Conservation (phyloP, 2,113 vertebrate genomes). For the Calidris pygmaea region DNA sequence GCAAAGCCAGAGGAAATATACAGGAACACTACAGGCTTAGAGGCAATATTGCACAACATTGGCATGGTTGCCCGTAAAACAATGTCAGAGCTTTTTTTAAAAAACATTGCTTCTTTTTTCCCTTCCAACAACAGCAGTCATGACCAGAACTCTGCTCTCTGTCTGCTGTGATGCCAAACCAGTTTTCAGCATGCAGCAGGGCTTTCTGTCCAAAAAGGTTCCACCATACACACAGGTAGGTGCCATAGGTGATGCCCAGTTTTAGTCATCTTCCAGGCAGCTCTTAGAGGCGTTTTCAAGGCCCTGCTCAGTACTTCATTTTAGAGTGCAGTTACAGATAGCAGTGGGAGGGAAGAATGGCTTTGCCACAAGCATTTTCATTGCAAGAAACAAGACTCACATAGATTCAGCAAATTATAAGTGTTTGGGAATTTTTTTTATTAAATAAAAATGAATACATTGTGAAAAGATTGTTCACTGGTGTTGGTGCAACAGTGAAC, state of each 20-base stretch:
- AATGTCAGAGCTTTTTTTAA: fast-evolving
- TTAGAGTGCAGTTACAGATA: neutral
- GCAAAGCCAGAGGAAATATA: neutral
- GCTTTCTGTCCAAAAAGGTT: neutral
- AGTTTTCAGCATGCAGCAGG: neutral
- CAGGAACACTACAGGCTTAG: neutral
- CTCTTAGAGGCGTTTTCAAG: neutral
- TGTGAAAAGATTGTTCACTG: neutral
- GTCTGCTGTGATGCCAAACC: neutral
- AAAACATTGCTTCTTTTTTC: neutral
- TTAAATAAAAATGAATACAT: neutral
- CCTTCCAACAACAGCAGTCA: neutral
- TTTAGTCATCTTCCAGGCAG: neutral
- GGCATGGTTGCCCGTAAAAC: neutral
- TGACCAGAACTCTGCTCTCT: neutral
- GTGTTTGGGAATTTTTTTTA: too few species aligned
- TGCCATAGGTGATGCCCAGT: neutral
- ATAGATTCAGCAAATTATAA: neutral
- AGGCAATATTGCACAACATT: neutral
- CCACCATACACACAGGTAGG: too few species aligned
- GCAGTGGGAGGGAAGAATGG: neutral
- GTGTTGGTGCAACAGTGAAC: neutral
- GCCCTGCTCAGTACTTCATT: neutral
- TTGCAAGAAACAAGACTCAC: neutral
- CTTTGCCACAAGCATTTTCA: neutral